Base-by-base conservation (phyloP, 2,797 vertebrate genomes). In the Nothura maculosa region DNA sequence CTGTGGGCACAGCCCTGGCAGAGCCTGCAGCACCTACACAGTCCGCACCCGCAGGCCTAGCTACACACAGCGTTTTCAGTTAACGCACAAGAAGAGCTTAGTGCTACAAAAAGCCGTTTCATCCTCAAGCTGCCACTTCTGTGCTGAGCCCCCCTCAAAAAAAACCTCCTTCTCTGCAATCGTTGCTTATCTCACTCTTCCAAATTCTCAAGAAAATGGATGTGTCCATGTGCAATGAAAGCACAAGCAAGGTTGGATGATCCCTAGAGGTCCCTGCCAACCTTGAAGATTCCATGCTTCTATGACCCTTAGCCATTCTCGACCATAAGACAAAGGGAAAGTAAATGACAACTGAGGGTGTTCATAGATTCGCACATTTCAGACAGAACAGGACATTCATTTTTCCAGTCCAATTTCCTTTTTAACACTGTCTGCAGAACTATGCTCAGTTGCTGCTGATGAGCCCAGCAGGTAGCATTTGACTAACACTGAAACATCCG, bases 401-500 rank as follows among this genome's bases (percentile, higher is more conserved):
- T 87, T 94, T 73, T 54, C 73, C 61, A 2, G 36, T 70, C 27
- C 63, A 80, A 91, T 67, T 92, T 94, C 61, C 75, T 75, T 38
- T 66, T 36, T 20, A 68, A 55, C 72, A 80, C 32, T 81, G 28
- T 52, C 43, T 77, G 64, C 47, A 68, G 68, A 88, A 90, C 80
- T 91, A 86, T 18, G 73, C 17, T 36, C 40, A 30, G 30, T 24
- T 79, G 34, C 36, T 69, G 55, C 70, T 95, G 84, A 93, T 85
- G 84, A 95, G 84, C 60, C 36, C 76, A 89, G 82, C 69, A 93
- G 76, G 78, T 76, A 93, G 87, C 43, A 85, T 90, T 74, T 81
- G 60, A 87, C 60, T 78, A 79, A 67, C 67, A 1, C 42, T 69
- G 74, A 84, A 90, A 81, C 48, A 57, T 27, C 70, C 57, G 76